These are phyloP conservation scores for Ephydatia muelleri DNA, from an alignment of 37 sponge, comb jelly and placozoan genomes.

Conservation along the genomic window DNA sequence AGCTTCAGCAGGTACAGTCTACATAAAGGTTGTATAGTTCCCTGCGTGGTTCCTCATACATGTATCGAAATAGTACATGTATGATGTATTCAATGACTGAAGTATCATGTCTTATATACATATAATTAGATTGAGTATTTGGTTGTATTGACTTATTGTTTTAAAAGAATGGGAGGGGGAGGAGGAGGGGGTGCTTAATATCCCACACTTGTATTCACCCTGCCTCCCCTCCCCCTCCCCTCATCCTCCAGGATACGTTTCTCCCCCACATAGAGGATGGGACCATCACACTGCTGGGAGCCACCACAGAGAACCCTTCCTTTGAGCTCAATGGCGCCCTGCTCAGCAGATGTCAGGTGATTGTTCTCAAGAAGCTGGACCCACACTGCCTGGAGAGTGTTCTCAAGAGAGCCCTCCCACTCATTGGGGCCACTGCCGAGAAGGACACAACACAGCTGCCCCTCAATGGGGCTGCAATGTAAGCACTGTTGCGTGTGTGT, in stretches of 20 bases:
- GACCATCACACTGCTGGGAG: constrained; percentile 55
- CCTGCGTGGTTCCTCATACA: no score
- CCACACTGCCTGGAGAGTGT: constrained; percentile 10
- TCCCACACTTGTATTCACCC: no score
- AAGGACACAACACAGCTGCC: background rate
- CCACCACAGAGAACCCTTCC: constrained; percentile 68
- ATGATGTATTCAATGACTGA: no score
- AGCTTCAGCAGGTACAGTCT: constrained; percentile 42
- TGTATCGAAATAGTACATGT: no score
- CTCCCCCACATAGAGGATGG: constrained; percentile 62
- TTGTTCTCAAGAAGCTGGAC: constrained; percentile 43
- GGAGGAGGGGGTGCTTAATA: no score
- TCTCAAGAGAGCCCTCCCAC: constrained; percentile 26
- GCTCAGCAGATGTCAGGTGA: constrained; percentile 51
- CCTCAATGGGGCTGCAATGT: background rate
- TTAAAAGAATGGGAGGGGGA: no score
- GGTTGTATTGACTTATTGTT: no score
- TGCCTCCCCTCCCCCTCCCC: no score
- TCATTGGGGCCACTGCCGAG: background rate
- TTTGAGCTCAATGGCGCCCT: constrained; percentile 56
- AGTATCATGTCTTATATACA: no score
- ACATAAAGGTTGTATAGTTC: background rate
- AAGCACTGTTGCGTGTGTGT: no score
- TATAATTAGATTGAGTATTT: no score
- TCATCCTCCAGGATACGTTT: constrained; percentile 39